Evolutionary conservation across 2,888 invertebrate genomes (phyloP).

Genomic region (Alsophila aescularia): DNA sequence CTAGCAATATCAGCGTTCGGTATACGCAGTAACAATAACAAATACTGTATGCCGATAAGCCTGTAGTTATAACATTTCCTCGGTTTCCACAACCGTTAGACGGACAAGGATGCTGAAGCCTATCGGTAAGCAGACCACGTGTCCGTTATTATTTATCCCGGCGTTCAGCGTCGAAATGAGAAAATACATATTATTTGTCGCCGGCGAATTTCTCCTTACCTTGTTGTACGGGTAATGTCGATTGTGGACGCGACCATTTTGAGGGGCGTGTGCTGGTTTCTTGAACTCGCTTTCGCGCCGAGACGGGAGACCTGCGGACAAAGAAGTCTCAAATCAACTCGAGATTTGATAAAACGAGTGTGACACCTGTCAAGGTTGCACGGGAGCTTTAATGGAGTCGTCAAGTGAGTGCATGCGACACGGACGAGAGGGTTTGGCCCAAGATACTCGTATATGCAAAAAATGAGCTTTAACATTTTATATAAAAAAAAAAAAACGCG

Average conservation of each 20-base stretch:
- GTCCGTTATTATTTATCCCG: constrained; percentile 51
- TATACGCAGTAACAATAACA: constrained; percentile 47
- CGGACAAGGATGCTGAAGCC: constrained; percentile 17
- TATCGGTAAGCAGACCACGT: constrained; percentile 48
- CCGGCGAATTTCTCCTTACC: constrained; percentile 52
- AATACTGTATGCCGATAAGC: constrained; percentile 39
- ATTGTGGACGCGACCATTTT: constrained; percentile 76
- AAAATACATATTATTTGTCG: constrained; percentile 28
- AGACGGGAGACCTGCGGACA: constrained; percentile 75
- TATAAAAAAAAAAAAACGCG: constrained; percentile 31
- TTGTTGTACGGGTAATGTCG: constrained; percentile 74
- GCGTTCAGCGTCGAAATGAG: constrained; percentile 34
- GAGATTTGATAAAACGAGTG: constrained; percentile 20
- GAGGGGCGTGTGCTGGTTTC: constrained; percentile 84
- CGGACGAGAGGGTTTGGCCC: constrained; percentile 9
- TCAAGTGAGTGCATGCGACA: constrained; percentile 28
- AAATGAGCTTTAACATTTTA: constrained; percentile 16
- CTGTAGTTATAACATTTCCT: constrained; percentile 41
- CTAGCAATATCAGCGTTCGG: constrained; percentile 44
- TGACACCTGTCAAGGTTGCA: constrained; percentile 31
- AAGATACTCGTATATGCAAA: constrained; percentile 29
- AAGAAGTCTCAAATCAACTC: constrained; percentile 37
- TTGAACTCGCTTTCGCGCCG: constrained; percentile 86
- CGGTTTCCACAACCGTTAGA: constrained; percentile 40
- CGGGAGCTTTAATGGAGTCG: constrained; percentile 19